Conservation (phyloP, 2,797 vertebrate genomes). For the Eupleurogrammus muticus region DNA sequence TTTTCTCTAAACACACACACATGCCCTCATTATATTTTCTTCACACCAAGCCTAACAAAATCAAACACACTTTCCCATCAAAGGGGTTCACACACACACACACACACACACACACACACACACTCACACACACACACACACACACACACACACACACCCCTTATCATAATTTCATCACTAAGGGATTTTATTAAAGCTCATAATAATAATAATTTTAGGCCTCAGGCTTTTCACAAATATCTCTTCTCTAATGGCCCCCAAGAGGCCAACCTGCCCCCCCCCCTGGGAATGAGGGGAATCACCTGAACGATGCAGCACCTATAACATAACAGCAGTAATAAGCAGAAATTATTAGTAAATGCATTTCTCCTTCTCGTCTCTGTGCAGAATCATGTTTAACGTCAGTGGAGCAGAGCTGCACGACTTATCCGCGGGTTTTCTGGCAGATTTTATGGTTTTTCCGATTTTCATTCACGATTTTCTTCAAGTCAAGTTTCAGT, state of each 20-base stretch:
- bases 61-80: slow-evolving; percentile 55
- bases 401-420: too few relatives aligned
- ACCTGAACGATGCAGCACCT: slow-evolving; percentile 35
- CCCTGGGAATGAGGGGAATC: slow-evolving; percentile 50
- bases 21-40: slow-evolving; percentile 71
- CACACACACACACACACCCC: background rate
- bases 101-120: slow-evolving; percentile 31
- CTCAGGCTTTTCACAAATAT: too few relatives aligned
- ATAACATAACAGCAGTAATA: slow-evolving; percentile 12
- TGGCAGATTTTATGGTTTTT: too few relatives aligned
- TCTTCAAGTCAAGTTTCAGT: too few relatives aligned
- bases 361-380: too few relatives aligned
- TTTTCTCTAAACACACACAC: slow-evolving; percentile 36
- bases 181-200: slow-evolving; percentile 57
- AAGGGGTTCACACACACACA: slow-evolving; percentile 49
- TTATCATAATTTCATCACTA: slow-evolving; percentile 35
- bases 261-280: slow-evolving; percentile 59
- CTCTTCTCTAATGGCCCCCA: slow-evolving; percentile 68
- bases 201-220: too few relatives aligned
- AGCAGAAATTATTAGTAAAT: too few relatives aligned
- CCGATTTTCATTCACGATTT: too few relatives aligned
- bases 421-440: too few relatives aligned
- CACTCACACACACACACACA: slow-evolving; percentile 26
- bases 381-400: too few relatives aligned
- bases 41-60: slow-evolving; percentile 45